A percentile compares a stretch with the other conserved stretches of the same genome.
Conservation (phyloP, 2,888 invertebrate genomes). For the Spisula subtruncata region DNA sequence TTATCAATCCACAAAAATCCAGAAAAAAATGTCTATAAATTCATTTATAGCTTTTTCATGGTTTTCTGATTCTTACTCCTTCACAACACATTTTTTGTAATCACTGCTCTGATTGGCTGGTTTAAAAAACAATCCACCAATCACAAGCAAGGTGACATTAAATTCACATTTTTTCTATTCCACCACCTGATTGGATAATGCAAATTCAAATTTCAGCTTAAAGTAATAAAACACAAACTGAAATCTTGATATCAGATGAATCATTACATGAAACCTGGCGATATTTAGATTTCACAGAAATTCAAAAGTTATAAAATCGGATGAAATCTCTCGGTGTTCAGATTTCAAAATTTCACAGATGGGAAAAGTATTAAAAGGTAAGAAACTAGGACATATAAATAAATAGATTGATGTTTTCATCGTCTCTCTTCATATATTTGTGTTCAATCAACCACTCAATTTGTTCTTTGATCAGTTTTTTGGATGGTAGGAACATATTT, state of each 20-base stretch:
- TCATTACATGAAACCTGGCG: no score
- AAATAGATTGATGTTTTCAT: constrained; percentile 98
- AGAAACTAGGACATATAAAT: constrained; percentile 94
- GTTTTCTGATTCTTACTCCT: neutral
- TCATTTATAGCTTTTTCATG: neutral
- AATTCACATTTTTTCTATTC: constrained; percentile 4
- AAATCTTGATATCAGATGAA: no score
- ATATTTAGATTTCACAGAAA: neutral
- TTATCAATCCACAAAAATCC: neutral
- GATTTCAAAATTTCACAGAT: neutral
- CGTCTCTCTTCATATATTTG: constrained; percentile 98
- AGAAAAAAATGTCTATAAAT: neutral
- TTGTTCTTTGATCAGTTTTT: constrained; percentile 99
- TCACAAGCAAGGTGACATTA: neutral
- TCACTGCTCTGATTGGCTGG: neutral
- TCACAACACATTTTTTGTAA: constrained; percentile 11
- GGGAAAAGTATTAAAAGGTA: neutral
- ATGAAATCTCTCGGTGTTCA: neutral
- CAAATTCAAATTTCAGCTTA: constrained; percentile 16
- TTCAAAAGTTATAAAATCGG: no score
- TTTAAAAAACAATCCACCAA: constrained; percentile 4
- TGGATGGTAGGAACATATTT: constrained; percentile 99
- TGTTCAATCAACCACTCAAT: constrained; percentile 99
- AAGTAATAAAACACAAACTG: constrained; percentile 17
- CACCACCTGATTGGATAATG: constrained; percentile 17